These are phyloP conservation scores for Campoplex capitator DNA, from an alignment of 2,888 invertebrate species.

Conservation along the genomic window DNA sequence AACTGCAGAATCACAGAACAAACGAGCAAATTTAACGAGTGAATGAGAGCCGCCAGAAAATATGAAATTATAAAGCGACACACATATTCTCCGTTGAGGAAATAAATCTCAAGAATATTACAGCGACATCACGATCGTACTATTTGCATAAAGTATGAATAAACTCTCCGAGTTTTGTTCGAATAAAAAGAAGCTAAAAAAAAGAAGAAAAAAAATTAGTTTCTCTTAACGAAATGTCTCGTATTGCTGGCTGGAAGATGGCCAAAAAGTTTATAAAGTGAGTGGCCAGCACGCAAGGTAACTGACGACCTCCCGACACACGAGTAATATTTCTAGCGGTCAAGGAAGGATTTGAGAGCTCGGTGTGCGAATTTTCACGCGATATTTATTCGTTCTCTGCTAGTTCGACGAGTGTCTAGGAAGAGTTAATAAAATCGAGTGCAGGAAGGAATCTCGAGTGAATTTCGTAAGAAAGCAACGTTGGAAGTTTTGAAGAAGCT, in stretches of 20 bases:
- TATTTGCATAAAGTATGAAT: background rate
- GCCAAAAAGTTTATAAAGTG: constrained; percentile 33
- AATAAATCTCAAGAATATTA: constrained; percentile 13
- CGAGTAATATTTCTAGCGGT: constrained; percentile 50
- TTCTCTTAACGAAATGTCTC: constrained; percentile 10
- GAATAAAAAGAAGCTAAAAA: background rate
- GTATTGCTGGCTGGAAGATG: constrained; percentile 42
- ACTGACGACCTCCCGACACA: constrained; percentile 19
- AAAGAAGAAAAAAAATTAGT: background rate
- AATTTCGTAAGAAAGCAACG: background rate
- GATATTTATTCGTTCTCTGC: background rate
- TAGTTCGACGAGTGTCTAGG: background rate
- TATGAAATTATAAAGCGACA: background rate
- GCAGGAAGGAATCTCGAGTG: background rate
- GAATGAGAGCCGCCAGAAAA: constrained; percentile 4
- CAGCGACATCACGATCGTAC: background rate
- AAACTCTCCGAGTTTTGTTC: background rate
- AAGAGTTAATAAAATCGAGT: background rate
- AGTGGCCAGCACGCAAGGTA: background rate
- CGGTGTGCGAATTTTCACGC: constrained; percentile 22
- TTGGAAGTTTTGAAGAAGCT: background rate
- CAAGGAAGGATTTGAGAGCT: constrained; percentile 38
- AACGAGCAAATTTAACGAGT: background rate
- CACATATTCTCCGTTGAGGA: background rate
- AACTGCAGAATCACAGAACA: background rate